These are phyloP conservation scores for Malthinus seriepunctatus DNA, from an alignment of 2,888 invertebrate species.

Conservation along the genomic window DNA sequence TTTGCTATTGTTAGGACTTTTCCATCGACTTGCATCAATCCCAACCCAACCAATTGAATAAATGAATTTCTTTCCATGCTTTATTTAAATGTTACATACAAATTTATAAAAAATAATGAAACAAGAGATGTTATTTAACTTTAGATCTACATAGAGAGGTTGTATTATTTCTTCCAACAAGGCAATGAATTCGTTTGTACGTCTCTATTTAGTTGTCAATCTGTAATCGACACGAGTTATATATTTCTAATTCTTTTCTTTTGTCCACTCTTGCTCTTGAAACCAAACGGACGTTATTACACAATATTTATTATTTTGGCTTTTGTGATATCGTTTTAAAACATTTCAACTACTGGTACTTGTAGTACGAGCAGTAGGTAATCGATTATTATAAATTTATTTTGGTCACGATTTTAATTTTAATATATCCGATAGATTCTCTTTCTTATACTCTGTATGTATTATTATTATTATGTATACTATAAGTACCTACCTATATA, in stretches of 20 bases:
- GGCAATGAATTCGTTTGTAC: constrained; percentile 35
- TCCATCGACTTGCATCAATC: too few relatives aligned
- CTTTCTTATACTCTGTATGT: too few relatives aligned
- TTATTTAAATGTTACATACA: too few relatives aligned
- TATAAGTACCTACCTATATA: background rate
- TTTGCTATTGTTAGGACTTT: too few relatives aligned
- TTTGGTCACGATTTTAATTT: constrained; percentile 30
- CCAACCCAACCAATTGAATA: too few relatives aligned
- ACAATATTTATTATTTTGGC: background rate
- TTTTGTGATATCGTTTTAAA: constrained; percentile 9
- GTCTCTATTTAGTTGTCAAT: constrained; percentile 38
- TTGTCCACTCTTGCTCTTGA: background rate
- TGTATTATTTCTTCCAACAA: constrained; percentile 29
- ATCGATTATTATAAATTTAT: constrained; percentile 22
- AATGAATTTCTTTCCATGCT: too few relatives aligned
- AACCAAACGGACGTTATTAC: constrained; percentile 16
- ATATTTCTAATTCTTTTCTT: constrained; percentile 31
- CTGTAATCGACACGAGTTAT: constrained; percentile 34
- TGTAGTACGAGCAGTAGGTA: too few relatives aligned
- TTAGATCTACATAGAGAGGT: constrained; percentile 22
- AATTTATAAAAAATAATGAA: constrained; percentile 13
- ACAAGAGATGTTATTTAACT: constrained; percentile 25
- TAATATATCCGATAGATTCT: constrained; percentile 18
- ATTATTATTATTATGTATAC: too few relatives aligned
- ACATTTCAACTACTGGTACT: constrained; percentile 2